Evolutionary conservation across 2,113 vertebrate species (phyloP).

Genomic region (Brienomyrus longianalis): DNA sequence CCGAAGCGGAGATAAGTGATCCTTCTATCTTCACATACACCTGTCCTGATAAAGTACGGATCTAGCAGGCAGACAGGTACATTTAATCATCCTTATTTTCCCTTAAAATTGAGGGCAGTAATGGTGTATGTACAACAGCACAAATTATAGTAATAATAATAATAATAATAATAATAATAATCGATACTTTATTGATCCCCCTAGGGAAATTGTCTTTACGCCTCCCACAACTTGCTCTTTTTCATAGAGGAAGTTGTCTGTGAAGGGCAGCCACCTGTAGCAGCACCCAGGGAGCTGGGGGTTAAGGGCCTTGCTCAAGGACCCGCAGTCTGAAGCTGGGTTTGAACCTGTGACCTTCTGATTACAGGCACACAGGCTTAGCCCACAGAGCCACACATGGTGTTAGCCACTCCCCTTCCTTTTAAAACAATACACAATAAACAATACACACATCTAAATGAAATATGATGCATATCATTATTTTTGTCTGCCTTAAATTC

Average conservation of each 20-base stretch:
- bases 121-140: neutral
- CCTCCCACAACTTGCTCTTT: too few relatives aligned
- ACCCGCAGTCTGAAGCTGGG: too few relatives aligned
- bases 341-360: too few relatives aligned
- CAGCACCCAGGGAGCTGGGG: too few relatives aligned
- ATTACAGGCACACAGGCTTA: too few relatives aligned
- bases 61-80: neutral
- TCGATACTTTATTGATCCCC: too few relatives aligned
- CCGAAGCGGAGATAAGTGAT: neutral
- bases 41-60: neutral
- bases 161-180: too few relatives aligned
- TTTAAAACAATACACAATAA: neutral
- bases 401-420: neutral
- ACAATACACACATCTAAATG: neutral
- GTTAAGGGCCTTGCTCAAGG: too few relatives aligned
- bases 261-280: too few relatives aligned
- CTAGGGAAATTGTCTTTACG: too few relatives aligned
- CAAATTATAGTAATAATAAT: neutral
- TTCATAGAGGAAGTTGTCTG: too few relatives aligned
- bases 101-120: neutral
- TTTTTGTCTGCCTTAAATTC: neutral
- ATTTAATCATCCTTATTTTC: neutral
- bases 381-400: too few relatives aligned
- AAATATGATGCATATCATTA: neutral
- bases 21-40: neutral